Conservation (phyloP, 2,797 vertebrate genomes). For the Orestias chungarensis region DNA sequence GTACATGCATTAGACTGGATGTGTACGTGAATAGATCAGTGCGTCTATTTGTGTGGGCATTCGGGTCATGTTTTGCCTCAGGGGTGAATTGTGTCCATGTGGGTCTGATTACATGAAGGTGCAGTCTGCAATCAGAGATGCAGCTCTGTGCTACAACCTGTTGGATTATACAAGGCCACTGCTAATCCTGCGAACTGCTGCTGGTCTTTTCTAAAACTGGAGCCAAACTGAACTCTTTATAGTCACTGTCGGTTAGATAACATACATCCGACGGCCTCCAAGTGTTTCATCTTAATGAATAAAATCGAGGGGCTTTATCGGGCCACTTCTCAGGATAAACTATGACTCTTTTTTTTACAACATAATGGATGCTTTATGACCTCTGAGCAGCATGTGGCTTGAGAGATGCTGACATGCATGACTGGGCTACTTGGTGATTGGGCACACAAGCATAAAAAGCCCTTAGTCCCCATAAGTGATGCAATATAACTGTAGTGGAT, state of each 20-base stretch:
- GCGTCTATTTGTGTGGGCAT: conserved; percentile 32
- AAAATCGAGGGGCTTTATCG: conserved; percentile 6
- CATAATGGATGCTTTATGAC: conserved; percentile 33
- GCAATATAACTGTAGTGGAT: neutral
- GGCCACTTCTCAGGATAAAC: conserved; percentile 1
- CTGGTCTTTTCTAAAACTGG: conserved; percentile 26
- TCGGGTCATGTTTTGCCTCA: conserved; percentile 44
- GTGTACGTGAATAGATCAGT: conserved; percentile 33
- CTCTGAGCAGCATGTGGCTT: conserved; percentile 15
- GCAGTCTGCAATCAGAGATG: conserved; percentile 43
- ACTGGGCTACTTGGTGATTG: conserved; percentile 15
- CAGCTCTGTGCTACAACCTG: conserved; percentile 32
- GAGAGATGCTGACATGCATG: conserved; percentile 15
- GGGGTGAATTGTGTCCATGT: conserved; percentile 37
- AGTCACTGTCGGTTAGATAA: neutral
- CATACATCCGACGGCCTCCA: conserved; percentile 6
- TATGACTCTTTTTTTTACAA: conserved; percentile 15
- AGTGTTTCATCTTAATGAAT: neutral
- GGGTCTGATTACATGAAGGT: conserved; percentile 57
- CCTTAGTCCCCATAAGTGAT: conserved; percentile 1
- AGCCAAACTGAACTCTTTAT: conserved; percentile 17
- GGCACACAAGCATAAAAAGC: conserved; percentile 5
- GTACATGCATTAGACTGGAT: conserved; percentile 35
- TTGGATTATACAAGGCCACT: conserved; percentile 45
- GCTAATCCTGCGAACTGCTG: conserved; percentile 39